Conservation (phyloP, 2,888 invertebrate genomes). For the Diachrysia chrysitis region DNA sequence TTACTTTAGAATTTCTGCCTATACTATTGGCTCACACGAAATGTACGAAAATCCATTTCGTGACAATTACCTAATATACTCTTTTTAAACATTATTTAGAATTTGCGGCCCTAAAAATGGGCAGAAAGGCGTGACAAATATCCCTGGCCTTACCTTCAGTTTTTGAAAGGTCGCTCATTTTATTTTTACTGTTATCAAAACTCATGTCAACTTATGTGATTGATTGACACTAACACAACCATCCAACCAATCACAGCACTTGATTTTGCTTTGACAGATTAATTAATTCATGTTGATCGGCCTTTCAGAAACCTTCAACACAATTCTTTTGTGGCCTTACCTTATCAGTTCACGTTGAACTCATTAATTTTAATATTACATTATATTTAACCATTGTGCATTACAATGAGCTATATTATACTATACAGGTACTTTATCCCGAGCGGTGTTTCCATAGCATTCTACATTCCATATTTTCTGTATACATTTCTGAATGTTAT, state of each 20-base stretch:
- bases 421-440: conserved; percentile 57
- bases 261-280: neutral
- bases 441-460: conserved; percentile 39
- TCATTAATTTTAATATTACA: conserved; percentile 14
- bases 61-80: conserved; percentile 1
- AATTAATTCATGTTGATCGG: neutral
- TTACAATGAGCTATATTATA: conserved; percentile 31
- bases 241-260: neutral
- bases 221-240: too few relatives aligned
- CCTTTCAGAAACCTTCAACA: neutral
- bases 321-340: neutral
- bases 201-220: neutral
- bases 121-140: neutral
- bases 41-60: neutral
- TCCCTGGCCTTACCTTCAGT: neutral
- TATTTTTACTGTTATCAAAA: neutral
- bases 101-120: neutral
- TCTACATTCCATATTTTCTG: neutral
- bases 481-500: neutral
- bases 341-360: neutral
- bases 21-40: neutral
- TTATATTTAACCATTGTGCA: conserved; percentile 39
- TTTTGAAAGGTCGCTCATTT: neutral
- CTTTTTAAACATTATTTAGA: conserved; percentile 11
- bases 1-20: neutral